Percentiles rank a stretch among this genome's conserved stretches.
phyloP scores from a whole-genome alignment of 1,140 invertebrate genomes.

The Tetramorium simillimum region DNA sequence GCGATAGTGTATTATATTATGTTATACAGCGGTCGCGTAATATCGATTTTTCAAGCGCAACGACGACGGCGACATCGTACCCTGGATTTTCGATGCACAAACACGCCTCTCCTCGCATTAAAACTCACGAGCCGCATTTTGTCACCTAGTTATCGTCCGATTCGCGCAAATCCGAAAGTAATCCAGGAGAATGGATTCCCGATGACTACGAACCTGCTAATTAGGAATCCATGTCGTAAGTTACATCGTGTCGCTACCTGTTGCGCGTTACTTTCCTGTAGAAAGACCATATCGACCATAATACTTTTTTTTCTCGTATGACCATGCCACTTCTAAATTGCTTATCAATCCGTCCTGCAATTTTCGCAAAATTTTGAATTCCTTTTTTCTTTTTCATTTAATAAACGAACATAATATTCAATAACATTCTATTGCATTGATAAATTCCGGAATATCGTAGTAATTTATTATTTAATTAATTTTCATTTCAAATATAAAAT shows the following conservation, averaged over 20 bases:
- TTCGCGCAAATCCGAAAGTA: slow-evolving; percentile 38
- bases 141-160: slow-evolving; percentile 47
- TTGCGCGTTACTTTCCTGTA: slow-evolving; percentile 67
- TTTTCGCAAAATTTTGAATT: neutral
- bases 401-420: neutral
- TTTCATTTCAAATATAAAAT: neutral
- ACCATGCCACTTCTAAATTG: slow-evolving; percentile 9
- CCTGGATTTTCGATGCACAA: slow-evolving; percentile 42
- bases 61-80: slow-evolving; percentile 43
- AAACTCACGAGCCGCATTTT: slow-evolving; percentile 44
- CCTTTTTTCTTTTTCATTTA: neutral
- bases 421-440: neutral
- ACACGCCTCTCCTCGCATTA: neutral
- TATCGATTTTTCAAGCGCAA: slow-evolving; percentile 59
- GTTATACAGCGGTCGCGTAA: neutral
- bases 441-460: neutral
- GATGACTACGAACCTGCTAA: slow-evolving; percentile 34
- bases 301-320: slow-evolving; percentile 36
- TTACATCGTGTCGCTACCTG: slow-evolving; percentile 69
- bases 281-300: slow-evolving; percentile 65
- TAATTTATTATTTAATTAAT: neutral
- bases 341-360: neutral
- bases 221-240: slow-evolving; percentile 58
- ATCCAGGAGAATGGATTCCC: slow-evolving; percentile 26
- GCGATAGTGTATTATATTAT: slow-evolving; percentile 4